Base-by-base conservation (phyloP, 2,888 invertebrate species). In the Scaptomyza flava region DNA sequence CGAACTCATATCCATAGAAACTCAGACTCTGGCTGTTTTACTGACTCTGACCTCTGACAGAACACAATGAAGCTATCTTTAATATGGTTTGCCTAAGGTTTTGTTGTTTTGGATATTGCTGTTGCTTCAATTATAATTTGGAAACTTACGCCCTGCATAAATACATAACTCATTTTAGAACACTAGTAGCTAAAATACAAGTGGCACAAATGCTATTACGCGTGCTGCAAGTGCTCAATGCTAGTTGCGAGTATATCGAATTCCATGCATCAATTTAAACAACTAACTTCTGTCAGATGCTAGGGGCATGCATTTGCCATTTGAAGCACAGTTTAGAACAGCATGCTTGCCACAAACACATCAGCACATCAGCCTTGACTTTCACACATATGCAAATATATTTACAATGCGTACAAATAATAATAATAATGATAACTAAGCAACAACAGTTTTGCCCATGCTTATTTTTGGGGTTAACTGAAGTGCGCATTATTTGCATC, bases 41-140 rank as follows among this genome's bases (percentile, higher is more conserved):
- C 46, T 17, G 48, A 36, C 31, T 57, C 20, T 63, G 47, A 47
- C 41, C 59, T 36, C 31, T 9, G 27, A 47, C 41, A 30, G 23
- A 23, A 38, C 46, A 71, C 77, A 73, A 66, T 71, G 41, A 46
- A 60, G 23, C 33, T 54, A 53, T 57, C 43, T 52, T 53, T 42
- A 33, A 43, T 38, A 41, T 41, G 69, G 51, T 34, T 54, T 30
- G 27, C 36, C 30, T 42, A 42, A 59, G 61, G 71, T 66, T 63
- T 57, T 83, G 63, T 41, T 23, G 20, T 50, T 20, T 38, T 27
- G 33, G 56, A 46, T 47, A 57, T 48, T 50, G 46, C 34, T 47
- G 69, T 53, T 65, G 72, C 67, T 38, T 72, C 73, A 69, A 79
- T 81, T 81, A 72, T 79, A 81, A 77, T 77, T 73, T 52, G 68